Evolutionary conservation across 2,888 invertebrate species (phyloP).

Genomic region (Heliothis peltigera): DNA sequence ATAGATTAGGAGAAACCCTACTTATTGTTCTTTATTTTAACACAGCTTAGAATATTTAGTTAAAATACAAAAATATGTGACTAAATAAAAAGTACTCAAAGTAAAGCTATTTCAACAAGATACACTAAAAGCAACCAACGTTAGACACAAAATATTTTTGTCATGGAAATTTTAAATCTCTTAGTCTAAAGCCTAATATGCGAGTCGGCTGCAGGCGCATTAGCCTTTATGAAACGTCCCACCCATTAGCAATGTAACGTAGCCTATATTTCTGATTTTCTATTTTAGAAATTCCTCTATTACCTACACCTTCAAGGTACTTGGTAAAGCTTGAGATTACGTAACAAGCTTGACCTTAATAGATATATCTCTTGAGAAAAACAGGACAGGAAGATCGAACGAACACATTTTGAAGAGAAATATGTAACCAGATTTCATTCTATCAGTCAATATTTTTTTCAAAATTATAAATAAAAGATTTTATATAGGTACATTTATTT

Average conservation of each 20-base stretch:
- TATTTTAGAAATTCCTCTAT: background rate
- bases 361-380: too few relatives aligned
- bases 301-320: background rate
- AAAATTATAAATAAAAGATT: too few relatives aligned
- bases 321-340: background rate
- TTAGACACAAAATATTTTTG: conserved; percentile 49
- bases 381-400: too few relatives aligned
- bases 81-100: conserved; percentile 30
- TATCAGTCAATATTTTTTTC: too few relatives aligned
- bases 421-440: too few relatives aligned
- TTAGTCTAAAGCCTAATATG: conserved; percentile 49
- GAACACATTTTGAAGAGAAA: too few relatives aligned
- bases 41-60: too few relatives aligned
- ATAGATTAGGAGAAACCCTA: too few relatives aligned
- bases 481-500: too few relatives aligned
- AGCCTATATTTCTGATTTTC: conserved; percentile 9
- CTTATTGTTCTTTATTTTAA: too few relatives aligned
- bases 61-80: conserved; percentile 19
- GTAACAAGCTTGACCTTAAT: too few relatives aligned
- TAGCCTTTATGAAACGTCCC: conserved; percentile 44
- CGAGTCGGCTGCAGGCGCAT: conserved; percentile 37
- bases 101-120: conserved; percentile 25
- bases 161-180: conserved; percentile 58
- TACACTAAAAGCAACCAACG: conserved; percentile 43
- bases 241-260: conserved; percentile 38